phyloP scores from a whole-genome alignment of 2,888 invertebrate species.

The Endotricha flammealis region DNA sequence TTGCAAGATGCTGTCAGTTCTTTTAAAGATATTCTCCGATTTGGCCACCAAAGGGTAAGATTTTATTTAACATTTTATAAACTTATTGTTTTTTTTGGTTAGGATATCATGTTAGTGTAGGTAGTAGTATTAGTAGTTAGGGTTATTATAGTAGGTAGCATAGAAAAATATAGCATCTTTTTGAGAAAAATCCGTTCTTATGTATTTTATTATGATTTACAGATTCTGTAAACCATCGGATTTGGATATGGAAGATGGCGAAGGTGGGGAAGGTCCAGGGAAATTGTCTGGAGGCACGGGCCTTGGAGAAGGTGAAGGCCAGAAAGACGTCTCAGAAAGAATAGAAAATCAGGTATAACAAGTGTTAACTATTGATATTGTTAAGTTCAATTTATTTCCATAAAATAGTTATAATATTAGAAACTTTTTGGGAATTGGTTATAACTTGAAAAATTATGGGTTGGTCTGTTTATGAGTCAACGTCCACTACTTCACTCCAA shows the following conservation, averaged over 20 bases:
- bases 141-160: too few relatives aligned
- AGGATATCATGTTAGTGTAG: too few relatives aligned
- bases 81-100: too few relatives aligned
- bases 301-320: conserved; percentile 94
- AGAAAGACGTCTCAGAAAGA: conserved; percentile 96
- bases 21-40: conserved; percentile 91
- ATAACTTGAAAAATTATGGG: too few relatives aligned
- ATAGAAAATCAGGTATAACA: conserved; percentile 81
- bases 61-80: conserved; percentile 21
- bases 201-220: conserved; percentile 24
- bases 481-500: too few relatives aligned
- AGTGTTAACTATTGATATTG: too few relatives aligned
- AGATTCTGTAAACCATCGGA: conserved; percentile 97
- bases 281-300: conserved; percentile 87
- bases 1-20: conserved; percentile 89
- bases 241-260: conserved; percentile 85
- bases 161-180: background rate
- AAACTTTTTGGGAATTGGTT: too few relatives aligned
- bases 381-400: too few relatives aligned
- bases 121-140: too few relatives aligned
- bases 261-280: conserved; percentile 80
- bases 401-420: too few relatives aligned
- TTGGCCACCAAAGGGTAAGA: conserved; percentile 83
- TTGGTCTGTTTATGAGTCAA: too few relatives aligned
- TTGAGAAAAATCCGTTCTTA: background rate